Percentiles rank a stretch among this genome's conserved stretches.
Conservation (phyloP, 2,113 vertebrate species). For the Anguilla rostrata region DNA sequence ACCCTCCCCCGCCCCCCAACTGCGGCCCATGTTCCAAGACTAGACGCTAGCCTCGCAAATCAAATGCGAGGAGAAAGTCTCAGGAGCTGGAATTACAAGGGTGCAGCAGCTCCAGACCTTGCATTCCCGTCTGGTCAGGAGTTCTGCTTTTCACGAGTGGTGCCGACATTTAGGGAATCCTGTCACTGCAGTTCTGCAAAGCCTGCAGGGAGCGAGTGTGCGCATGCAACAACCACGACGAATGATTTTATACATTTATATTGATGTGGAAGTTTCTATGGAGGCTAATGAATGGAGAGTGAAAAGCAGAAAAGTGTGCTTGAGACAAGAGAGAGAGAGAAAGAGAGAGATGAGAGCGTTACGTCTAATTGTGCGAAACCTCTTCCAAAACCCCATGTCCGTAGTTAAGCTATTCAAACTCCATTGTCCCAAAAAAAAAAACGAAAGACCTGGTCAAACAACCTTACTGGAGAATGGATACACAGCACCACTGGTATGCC, state of each 20-base stretch:
- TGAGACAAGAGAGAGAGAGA: background rate
- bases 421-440: background rate
- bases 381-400: no score
- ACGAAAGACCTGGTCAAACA: background rate
- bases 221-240: background rate
- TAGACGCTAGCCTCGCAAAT: background rate
- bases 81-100: slow-evolving; percentile 42
- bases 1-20: slow-evolving; percentile 8
- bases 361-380: no score
- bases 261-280: background rate
- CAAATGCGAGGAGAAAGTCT: background rate
- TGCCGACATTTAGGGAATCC: background rate
- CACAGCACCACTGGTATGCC: background rate
- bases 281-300: background rate
- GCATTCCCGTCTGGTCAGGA: background rate
- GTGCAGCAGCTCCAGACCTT: slow-evolving; percentile 25
- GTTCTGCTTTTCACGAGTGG: background rate
- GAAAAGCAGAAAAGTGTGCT: background rate
- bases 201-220: background rate
- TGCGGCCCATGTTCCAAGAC: background rate
- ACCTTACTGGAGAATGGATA: background rate
- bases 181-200: background rate
- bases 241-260: background rate
- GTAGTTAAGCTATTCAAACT: background rate
- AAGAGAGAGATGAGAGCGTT: background rate